A percentile compares a stretch with the other conserved stretches of the same genome.
Conservation (phyloP, 2,888 invertebrate genomes). For the Syrista parreyssii region DNA sequence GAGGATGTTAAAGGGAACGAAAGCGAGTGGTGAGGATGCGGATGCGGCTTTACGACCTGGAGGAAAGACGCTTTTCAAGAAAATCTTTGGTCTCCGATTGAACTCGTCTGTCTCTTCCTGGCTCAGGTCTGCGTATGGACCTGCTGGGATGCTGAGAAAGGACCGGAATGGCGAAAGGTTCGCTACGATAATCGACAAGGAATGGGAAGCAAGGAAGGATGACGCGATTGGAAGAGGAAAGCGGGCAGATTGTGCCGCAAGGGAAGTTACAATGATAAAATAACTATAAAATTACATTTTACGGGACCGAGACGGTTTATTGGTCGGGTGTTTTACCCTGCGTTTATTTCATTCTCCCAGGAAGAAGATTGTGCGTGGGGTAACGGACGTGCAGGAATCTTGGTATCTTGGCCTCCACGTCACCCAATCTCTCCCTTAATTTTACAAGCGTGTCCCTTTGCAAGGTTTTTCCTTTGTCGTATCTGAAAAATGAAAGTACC, state of each 20-base stretch:
- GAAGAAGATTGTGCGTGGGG: not conserved
- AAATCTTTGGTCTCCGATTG: not conserved
- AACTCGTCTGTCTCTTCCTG: not conserved
- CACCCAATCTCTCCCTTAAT: not conserved
- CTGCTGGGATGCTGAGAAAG: not conserved
- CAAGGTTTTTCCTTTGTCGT: not conserved
- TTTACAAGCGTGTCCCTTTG: not conserved
- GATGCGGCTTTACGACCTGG: not conserved
- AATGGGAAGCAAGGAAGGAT: not conserved
- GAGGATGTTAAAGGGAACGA: not conserved
- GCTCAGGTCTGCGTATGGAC: not conserved
- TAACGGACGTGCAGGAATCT: not conserved
- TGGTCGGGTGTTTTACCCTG: constrained; percentile 33
- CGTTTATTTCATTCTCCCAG: constrained; percentile 14
- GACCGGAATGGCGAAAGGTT: not conserved
- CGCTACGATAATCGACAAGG: not conserved
- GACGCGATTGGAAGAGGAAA: constrained; percentile 7
- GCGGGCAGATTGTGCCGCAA: not conserved
- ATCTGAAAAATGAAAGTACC: not conserved
- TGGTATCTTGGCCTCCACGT: not conserved
- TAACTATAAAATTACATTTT: constrained; percentile 54
- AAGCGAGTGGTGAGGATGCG: not conserved
- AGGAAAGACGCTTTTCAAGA: not conserved
- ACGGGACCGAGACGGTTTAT: constrained; percentile 45
- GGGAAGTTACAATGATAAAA: constrained; percentile 48